Percentiles rank a stretch among this genome's conserved stretches.
Evolutionary conservation across 2,888 invertebrate species (phyloP).

Genomic region (Portevinia maculata): DNA sequence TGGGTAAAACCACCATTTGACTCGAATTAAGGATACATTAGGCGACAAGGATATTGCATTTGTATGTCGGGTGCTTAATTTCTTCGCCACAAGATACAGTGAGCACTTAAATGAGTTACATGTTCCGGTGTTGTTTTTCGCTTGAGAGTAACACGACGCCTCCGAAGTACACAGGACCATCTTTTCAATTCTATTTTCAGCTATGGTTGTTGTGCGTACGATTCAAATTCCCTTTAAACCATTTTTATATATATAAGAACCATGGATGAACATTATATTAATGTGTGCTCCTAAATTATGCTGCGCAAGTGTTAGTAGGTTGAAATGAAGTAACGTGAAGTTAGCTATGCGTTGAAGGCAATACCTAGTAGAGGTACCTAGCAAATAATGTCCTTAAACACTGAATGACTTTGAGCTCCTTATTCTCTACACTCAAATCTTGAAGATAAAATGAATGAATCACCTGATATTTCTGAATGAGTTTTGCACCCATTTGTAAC

Average conservation of each 20-base stretch:
- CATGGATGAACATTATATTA: too few species aligned
- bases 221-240: not conserved
- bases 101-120: conserved; percentile 27
- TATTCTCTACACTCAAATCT: too few species aligned
- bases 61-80: conserved; percentile 37
- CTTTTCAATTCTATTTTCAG: not conserved
- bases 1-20: not conserved
- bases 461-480: too few species aligned
- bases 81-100: conserved; percentile 30
- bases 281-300: too few species aligned
- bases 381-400: too few species aligned
- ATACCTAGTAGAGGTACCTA: too few species aligned
- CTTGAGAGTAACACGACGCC: conserved; percentile 23
- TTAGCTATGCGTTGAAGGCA: too few species aligned
- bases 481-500: too few species aligned
- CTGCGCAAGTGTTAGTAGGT: too few species aligned
- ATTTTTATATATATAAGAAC: not conserved
- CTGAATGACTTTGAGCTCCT: too few species aligned
- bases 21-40: not conserved
- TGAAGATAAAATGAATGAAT: too few species aligned
- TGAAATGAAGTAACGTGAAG: too few species aligned
- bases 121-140: conserved; percentile 24
- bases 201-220: not conserved
- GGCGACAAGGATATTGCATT: conserved; percentile 50
- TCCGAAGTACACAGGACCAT: conserved; percentile 31